phyloP scores from a whole-genome alignment of 2,113 vertebrate species.

The Paramormyrops kingsleyae region DNA sequence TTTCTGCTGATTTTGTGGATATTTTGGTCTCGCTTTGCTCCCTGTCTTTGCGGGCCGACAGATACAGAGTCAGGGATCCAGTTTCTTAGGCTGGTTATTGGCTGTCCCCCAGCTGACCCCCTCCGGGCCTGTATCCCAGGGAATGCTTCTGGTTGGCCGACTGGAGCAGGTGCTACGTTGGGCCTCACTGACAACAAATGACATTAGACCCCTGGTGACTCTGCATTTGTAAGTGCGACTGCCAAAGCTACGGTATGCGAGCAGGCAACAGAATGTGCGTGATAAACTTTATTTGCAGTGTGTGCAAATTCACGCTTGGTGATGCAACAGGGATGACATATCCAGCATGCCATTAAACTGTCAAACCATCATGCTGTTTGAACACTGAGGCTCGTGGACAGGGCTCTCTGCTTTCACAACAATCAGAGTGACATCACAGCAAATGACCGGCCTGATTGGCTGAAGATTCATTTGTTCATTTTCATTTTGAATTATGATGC shows the following conservation, averaged over 20 bases:
- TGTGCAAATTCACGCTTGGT: neutral
- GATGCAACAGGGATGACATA: constrained; percentile 5
- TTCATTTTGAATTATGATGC: neutral
- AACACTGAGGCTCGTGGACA: neutral
- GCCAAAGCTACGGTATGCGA: neutral
- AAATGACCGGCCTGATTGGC: neutral
- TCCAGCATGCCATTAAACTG: neutral
- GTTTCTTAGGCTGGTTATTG: constrained; percentile 49
- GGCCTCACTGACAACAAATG: constrained; percentile 18
- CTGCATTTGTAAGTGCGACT: neutral
- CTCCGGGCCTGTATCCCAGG: constrained; percentile 28
- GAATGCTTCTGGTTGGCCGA: neutral
- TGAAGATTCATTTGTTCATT: neutral
- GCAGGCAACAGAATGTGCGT: neutral
- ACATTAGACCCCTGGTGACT: neutral
- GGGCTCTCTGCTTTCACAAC: neutral
- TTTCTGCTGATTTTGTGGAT: constrained; percentile 46
- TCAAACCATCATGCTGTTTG: neutral
- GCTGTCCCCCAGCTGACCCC: constrained; percentile 33
- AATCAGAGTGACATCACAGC: neutral
- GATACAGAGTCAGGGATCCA: constrained; percentile 53
- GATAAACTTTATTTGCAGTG: neutral
- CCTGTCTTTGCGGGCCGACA: constrained; percentile 37
- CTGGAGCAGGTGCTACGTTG: neutral
- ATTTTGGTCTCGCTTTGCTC: constrained; percentile 34